Evolutionary conservation across 2,797 vertebrate species (phyloP).

Genomic region (Lates japonicus): DNA sequence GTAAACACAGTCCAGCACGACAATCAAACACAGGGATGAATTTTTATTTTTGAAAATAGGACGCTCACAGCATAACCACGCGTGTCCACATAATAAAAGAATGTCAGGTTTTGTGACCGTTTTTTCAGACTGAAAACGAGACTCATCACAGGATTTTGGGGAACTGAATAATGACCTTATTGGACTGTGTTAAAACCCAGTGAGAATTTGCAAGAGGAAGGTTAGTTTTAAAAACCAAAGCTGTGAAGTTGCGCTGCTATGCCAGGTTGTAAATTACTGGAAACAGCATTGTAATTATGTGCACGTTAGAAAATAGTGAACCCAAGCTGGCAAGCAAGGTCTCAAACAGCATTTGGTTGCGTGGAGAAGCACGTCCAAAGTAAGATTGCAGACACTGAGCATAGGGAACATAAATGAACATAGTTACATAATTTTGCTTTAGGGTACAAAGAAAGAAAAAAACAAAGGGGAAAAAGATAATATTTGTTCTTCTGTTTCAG

Average conservation of each 20-base stretch:
- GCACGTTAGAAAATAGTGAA: conserved; percentile 12
- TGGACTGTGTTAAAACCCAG: conserved; percentile 10
- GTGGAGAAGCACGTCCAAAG: conserved; percentile 1
- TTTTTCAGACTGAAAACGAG: not conserved
- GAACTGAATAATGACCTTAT: not conserved
- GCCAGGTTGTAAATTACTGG: not conserved
- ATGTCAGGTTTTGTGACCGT: not conserved
- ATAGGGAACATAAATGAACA: conserved; percentile 58
- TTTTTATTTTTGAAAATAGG: not conserved
- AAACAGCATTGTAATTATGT: conserved; percentile 24
- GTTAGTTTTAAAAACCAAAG: conserved; percentile 19
- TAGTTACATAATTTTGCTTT: conserved; percentile 50
- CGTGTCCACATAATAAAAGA: not conserved
- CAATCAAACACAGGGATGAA: conserved; percentile 1
- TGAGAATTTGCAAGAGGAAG: conserved; percentile 10
- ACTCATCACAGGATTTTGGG: conserved; percentile 4
- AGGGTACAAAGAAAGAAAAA: conserved; percentile 45
- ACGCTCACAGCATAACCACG: not conserved
- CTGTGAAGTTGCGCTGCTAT: conserved; percentile 15
- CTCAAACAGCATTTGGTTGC: conserved; percentile 27
- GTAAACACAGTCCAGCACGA: conserved; percentile 2
- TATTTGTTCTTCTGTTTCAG: conserved; percentile 62
- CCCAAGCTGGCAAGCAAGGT: conserved; percentile 22
- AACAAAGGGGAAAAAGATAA: conserved; percentile 53
- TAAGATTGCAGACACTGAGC: conserved; percentile 21